A percentile compares a stretch with the other conserved stretches of the same genome.
Evolutionary conservation across 2,888 invertebrate species (phyloP).

Genomic region (Ashinkailepas kermadecensis): DNA sequence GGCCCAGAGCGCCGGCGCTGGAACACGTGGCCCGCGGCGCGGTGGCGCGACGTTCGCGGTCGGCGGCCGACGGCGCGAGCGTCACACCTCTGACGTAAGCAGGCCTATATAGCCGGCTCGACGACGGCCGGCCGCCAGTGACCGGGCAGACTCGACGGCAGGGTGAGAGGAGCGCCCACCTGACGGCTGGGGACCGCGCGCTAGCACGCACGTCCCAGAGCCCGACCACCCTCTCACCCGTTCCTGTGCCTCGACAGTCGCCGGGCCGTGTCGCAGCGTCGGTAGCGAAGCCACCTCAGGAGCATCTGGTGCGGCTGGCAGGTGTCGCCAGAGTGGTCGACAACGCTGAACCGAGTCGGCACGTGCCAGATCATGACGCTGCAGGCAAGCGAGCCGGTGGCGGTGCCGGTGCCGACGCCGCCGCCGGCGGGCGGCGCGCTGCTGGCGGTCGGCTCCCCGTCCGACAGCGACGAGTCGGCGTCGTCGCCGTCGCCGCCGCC

Average conservation of each 20-base stretch:
- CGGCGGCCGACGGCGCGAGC: too few species aligned
- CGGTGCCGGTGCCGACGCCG: not conserved
- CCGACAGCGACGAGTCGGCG: conserved; percentile 12
- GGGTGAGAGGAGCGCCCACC: not conserved
- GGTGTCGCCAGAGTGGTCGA: not conserved
- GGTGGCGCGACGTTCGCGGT: too few species aligned
- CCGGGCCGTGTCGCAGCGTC: not conserved
- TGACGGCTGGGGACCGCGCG: conserved; percentile 6
- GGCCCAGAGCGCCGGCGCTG: too few species aligned
- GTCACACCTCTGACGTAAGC: not conserved
- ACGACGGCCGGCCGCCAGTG: not conserved
- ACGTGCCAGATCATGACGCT: too few species aligned
- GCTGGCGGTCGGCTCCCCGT: not conserved
- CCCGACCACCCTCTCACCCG: not conserved
- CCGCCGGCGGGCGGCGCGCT: not conserved
- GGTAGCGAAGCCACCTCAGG: not conserved
- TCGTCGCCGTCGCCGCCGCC: not conserved
- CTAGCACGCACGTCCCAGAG: not conserved
- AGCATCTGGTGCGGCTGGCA: not conserved
- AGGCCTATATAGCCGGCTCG: conserved; percentile 4
- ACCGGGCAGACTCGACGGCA: not conserved
- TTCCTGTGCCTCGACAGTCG: too few species aligned
- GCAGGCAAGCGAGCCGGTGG: not conserved
- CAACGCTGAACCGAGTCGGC: not conserved
- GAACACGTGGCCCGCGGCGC: too few species aligned